These are phyloP conservation scores for Heloderma charlesbogerti DNA, from an alignment of 2,113 vertebrate genomes.

Conservation along the genomic window DNA sequence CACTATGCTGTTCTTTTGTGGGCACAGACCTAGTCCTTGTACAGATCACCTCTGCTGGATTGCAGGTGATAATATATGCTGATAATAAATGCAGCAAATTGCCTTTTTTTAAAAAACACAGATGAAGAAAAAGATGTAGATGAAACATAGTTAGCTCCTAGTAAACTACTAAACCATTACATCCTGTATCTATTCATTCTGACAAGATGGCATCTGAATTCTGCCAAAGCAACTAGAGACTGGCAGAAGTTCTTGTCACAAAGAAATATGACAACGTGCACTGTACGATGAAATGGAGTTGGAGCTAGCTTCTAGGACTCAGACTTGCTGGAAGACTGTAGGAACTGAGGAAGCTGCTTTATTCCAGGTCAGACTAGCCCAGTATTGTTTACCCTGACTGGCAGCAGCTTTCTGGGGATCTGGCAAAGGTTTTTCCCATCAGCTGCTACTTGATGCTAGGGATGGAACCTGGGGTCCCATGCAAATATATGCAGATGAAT, in stretches of 20 bases:
- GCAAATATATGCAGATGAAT: neutral
- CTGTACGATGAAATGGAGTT: neutral
- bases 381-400: neutral
- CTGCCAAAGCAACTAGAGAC: neutral
- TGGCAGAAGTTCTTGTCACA: neutral
- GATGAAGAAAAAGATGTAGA: neutral
- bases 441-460: neutral
- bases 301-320: neutral
- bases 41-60: neutral
- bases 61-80: neutral
- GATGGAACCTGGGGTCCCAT: neutral
- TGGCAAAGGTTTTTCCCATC: neutral
- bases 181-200: neutral
- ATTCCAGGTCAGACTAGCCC: neutral
- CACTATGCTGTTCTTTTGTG: too few species aligned
- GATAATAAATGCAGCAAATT: neutral
- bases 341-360: neutral
- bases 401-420: neutral
- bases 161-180: neutral
- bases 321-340: neutral
- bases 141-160: neutral
- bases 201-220: slow-evolving; percentile 10
- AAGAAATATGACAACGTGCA: neutral
- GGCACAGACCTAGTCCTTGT: neutral
- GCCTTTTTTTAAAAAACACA: neutral